Evolutionary conservation across 2,797 vertebrate species (phyloP), one percentile per base, ranked within the genome.

Genomic region (Enteromius mattozi): DNA sequence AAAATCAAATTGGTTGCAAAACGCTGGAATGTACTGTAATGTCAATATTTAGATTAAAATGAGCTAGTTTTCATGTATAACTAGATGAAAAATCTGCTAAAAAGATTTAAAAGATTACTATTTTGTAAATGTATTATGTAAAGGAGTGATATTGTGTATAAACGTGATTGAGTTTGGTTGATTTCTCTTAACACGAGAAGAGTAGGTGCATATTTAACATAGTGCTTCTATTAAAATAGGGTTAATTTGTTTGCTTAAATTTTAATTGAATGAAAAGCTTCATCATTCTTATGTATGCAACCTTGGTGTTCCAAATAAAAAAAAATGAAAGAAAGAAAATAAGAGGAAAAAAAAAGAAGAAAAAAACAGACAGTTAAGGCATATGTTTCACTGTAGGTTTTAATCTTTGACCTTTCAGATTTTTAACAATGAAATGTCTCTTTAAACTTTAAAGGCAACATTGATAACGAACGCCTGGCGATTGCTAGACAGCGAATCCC

Each of bases 401-500:
- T 99, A 98, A 97, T 97, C 97, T 99, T 98, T 99, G 97, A 98
- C 97, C 97, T 99, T 99, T 96, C 97, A 98, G 97, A 98, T 99
- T 98, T 97, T 99, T 99, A 99, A 98, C 97, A 97, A 97, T 99
- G 98, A 97, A 98, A 99, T 99, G 98, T 99, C 97, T 99, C 97
- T 99, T 99, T 99, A 99, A 99, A 99, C 97, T 93, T 99, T 99
- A 99, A 99, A 99, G 98, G 98, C 97, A 99, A 98, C 98, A 99
- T 97, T 99, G 98, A 99, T 99, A 99, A 98, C 97, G 98, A 99
- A 96, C 98, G 98, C 97, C 98, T 99, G 98, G 97, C 97, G 97
- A 99, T 99, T 98, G 98, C 98, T 98, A 99, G 98, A 99, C 98
- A 99, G 98, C 98, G 98, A 99, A 99, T 99, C 98, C 98, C 98